A percentile compares a stretch with the other conserved stretches of the same genome.
These are phyloP conservation scores for Chaetophractus vellerosus DNA, from an alignment of 2,797 vertebrate genomes.

Conservation along the genomic window DNA sequence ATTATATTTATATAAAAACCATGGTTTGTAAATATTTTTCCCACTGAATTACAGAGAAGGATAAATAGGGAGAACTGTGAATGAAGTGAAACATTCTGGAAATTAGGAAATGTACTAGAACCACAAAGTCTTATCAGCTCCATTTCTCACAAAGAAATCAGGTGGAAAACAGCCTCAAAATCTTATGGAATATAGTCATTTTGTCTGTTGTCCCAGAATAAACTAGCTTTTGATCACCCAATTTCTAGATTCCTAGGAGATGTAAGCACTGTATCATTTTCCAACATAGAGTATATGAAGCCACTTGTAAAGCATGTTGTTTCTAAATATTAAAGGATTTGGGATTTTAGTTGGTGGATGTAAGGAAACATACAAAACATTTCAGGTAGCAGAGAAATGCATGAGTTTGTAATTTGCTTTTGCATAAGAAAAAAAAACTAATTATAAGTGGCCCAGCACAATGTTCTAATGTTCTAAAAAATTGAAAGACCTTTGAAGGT, in stretches of 20 bases:
- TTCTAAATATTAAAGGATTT: not conserved
- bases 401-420: not conserved
- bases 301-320: not conserved
- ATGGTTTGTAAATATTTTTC: not conserved
- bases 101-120: not conserved
- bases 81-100: not conserved
- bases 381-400: not conserved
- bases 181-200: not conserved
- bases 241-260: not conserved
- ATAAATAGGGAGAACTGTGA: not conserved
- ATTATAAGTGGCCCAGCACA: not conserved
- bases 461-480: not conserved
- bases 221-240: not conserved
- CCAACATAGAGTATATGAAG: not conserved
- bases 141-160: not conserved
- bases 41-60: not conserved
- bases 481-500: not conserved
- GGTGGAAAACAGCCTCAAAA: not conserved
- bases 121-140: not conserved
- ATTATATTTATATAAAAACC: not conserved
- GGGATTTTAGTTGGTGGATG: not conserved
- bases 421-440: not conserved
- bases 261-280: not conserved
- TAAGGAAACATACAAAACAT: fast-evolving
- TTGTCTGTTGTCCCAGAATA: not conserved